Evolutionary conservation across 2,797 vertebrate species (phyloP).

Genomic region (Rhinoraja longicauda): DNA sequence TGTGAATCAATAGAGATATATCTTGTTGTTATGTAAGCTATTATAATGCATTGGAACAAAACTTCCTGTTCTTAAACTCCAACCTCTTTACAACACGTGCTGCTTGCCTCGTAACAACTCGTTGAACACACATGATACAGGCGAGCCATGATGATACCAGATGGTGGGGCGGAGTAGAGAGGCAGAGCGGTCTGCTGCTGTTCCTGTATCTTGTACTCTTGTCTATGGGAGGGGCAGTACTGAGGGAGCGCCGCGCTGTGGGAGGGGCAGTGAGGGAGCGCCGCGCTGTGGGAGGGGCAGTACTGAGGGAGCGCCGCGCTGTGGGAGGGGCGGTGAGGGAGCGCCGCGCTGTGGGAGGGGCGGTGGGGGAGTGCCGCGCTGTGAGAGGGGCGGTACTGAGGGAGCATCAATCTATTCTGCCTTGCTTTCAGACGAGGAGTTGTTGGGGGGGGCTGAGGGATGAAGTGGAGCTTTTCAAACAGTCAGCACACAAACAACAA

Average conservation of each 20-base stretch:
- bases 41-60: too few species aligned
- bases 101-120: too few species aligned
- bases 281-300: not conserved
- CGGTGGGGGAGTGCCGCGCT: not conserved
- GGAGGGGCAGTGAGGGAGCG: not conserved
- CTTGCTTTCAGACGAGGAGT: not conserved
- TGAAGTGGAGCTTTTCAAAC: not conserved
- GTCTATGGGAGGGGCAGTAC: too few species aligned
- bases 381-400: not conserved
- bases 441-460: not conserved
- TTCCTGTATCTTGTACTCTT: too few species aligned
- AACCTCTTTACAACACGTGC: too few species aligned
- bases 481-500: not conserved
- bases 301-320: not conserved
- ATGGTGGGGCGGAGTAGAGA: too few species aligned
- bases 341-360: not conserved
- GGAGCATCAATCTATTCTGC: not conserved
- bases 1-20: too few species aligned
- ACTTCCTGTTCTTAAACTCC: too few species aligned
- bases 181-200: too few species aligned
- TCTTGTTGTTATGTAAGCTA: too few species aligned
- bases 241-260: not conserved
- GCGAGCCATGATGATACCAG: too few species aligned
- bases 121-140: too few species aligned
- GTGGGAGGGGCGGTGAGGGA: not conserved